phyloP scores from a whole-genome alignment of 1,140 invertebrate species.

The Aphelenchoides besseyi region DNA sequence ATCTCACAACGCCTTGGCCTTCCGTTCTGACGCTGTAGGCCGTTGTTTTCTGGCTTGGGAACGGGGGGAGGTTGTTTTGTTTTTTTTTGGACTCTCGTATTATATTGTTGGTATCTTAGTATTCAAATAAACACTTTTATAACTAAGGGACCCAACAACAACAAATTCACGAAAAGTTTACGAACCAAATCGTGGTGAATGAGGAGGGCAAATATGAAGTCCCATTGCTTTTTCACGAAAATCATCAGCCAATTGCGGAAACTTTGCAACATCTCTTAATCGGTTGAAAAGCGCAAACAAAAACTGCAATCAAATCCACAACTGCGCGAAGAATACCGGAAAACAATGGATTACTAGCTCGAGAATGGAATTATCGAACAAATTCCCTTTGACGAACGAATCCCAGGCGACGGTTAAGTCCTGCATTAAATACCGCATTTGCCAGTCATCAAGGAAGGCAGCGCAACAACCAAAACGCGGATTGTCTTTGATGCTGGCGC shows the following conservation, averaged over 20 bases:
- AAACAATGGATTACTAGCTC: not conserved
- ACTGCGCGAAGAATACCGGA: not conserved
- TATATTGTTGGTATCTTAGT: too few relatives aligned
- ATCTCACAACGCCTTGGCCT: too few relatives aligned
- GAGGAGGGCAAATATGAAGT: not conserved
- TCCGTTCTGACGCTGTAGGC: too few relatives aligned
- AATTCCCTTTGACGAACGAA: not conserved
- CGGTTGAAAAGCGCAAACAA: not conserved
- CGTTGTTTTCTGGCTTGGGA: too few relatives aligned
- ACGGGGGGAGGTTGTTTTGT: too few relatives aligned
- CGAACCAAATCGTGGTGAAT: not conserved
- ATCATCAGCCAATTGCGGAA: not conserved
- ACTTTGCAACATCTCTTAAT: not conserved
- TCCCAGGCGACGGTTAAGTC: not conserved
- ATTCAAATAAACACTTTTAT: too few relatives aligned
- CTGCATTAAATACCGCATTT: not conserved
- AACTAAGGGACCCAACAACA: too few relatives aligned
- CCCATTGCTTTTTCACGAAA: not conserved
- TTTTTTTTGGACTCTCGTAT: too few relatives aligned
- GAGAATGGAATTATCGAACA: not conserved
- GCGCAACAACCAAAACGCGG: constrained; percentile 56
- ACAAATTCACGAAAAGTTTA: not conserved
- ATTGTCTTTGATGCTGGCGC: constrained; percentile 62
- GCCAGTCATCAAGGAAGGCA: constrained; percentile 21
- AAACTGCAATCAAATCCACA: not conserved